Base-by-base conservation (phyloP, 2,797 vertebrate genomes). In the Pangasius djambal region DNA sequence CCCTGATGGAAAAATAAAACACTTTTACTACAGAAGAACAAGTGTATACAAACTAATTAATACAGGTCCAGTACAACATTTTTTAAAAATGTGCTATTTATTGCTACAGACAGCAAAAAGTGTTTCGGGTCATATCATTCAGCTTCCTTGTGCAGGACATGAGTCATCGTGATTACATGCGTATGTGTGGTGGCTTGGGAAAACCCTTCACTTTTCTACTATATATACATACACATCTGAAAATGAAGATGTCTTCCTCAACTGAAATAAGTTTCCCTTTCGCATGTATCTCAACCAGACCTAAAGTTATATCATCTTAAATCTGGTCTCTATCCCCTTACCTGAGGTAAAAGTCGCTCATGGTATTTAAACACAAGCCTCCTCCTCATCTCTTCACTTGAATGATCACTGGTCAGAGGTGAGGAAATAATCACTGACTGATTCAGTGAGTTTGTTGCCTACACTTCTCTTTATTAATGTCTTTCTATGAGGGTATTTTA, bases 1-100 rank as follows among this genome's bases (percentile, higher is more conserved):
- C 98, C 25, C 98, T 99, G 90, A 34, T 12, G 44, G 91, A 88
- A 6, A 59, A 61, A 88, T 20, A 88, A 65, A 44, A 86, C 2
- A 37, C 52, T 59, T 16, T 79, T 57, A 55, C 50, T 55, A 57
- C 31, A 57, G 77, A 79, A 57, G 22, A 34, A n/a, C 70, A 59
- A 82, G 55, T 13, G 4, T 25, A 59, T 59, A 13, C 6, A 55
- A 81, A 37, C 0, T 34, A 81, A 81, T 59, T 5, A 9, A 82
- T 22, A 1, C n/a, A 28, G 13, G 28, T 37, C 8, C 31, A 37
- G 52, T 57, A 59, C 18, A 81, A 10, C 15, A 34, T 6, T 55
- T 28, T 37, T 34, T 10, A 13, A 65, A 81, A n/a, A 28, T 22
- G 25, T 84, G 16, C 15, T 12, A 69, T 31, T 85, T 50, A 69